Percentiles rank a stretch among this genome's conserved stretches.
Evolutionary conservation across 1,140 invertebrate genomes (phyloP).

Genomic region (Pogonomyrmex californicus): DNA sequence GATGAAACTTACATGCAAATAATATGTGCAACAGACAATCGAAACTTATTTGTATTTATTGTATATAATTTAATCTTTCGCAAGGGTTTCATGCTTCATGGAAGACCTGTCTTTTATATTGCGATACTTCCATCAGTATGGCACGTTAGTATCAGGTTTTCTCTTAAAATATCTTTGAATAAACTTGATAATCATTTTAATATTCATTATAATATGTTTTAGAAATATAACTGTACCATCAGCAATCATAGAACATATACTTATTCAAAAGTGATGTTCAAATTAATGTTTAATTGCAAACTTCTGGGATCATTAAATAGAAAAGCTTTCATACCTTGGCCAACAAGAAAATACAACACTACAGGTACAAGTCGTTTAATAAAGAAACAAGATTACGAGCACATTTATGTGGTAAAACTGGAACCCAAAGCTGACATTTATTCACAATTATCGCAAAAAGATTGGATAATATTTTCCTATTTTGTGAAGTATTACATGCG

Average conservation of each 20-base stretch:
- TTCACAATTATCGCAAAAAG: constrained; percentile 45
- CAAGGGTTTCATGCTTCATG: constrained; percentile 64
- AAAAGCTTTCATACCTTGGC: constrained; percentile 76
- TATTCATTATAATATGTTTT: constrained; percentile 54
- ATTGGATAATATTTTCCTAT: constrained; percentile 81
- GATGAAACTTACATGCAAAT: constrained; percentile 71
- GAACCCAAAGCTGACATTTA: constrained; percentile 78
- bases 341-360: neutral
- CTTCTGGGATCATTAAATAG: constrained; percentile 76
- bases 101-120: constrained; percentile 74
- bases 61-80: constrained; percentile 64
- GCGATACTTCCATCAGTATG: constrained; percentile 68
- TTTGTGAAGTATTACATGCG: constrained; percentile 81
- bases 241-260: neutral
- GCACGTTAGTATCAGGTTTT: constrained; percentile 68
- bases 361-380: neutral
- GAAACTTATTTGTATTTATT: constrained; percentile 60
- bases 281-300: constrained; percentile 78
- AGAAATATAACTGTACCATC: constrained; percentile 55
- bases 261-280: constrained; percentile 69
- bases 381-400: constrained; percentile 5
- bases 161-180: neutral
- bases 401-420: constrained; percentile 77
- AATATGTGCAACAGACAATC: constrained; percentile 54
- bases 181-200: constrained; percentile 18